Evolutionary conservation across 1,140 invertebrate species (phyloP).

Genomic region (Orius insidiosus): DNA sequence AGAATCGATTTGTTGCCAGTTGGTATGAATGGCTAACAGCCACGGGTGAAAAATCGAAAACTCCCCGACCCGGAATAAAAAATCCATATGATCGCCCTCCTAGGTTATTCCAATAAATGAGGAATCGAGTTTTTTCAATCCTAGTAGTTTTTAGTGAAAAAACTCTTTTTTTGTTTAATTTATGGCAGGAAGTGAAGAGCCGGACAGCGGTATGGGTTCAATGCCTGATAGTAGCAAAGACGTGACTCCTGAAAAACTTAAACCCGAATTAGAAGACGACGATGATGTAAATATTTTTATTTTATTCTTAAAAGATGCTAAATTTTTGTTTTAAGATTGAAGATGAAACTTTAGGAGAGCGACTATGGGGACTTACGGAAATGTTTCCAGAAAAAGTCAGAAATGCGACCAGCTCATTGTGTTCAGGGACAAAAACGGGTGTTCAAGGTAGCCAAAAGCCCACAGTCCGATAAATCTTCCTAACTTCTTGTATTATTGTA

Average conservation of each 20-base stretch:
- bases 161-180: conserved; percentile 4
- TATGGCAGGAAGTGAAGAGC: conserved; percentile 18
- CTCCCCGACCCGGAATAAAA: no score
- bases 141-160: no score
- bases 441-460: conserved; percentile 14
- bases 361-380: conserved; percentile 75
- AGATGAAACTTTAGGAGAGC: conserved; percentile 72
- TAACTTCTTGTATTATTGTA: no score
- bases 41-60: no score
- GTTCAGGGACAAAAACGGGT: conserved; percentile 24
- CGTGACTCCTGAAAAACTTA: conserved; percentile 22
- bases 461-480: no score
- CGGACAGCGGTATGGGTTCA: conserved; percentile 26
- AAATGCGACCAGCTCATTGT: conserved; percentile 27
- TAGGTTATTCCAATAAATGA: no score
- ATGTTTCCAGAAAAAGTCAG: conserved; percentile 81
- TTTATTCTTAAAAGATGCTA: no score
- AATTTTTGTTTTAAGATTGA: conserved; percentile 34
- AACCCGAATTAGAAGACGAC: conserved; percentile 7
- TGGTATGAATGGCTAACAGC: no score
- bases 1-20: no score
- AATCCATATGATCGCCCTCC: no score
- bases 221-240: conserved; percentile 25
- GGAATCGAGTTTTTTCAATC: no score
- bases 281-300: conserved; percentile 16